phyloP scores from a whole-genome alignment of 2,888 invertebrate genomes.

The Hecatera dysodea region DNA sequence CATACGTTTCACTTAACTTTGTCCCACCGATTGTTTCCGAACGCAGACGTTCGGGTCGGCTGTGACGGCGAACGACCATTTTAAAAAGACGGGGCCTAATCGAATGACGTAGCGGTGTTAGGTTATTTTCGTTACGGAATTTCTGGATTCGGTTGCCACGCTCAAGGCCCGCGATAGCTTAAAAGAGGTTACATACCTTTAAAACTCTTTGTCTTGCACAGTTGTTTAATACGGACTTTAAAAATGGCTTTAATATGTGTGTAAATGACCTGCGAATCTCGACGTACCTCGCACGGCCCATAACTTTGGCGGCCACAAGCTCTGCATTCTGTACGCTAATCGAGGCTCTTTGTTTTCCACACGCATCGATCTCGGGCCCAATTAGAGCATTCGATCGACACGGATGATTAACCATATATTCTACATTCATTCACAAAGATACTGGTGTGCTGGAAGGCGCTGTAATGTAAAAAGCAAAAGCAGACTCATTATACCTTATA shows the following conservation, averaged over 20 bases:
- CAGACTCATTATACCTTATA: background rate
- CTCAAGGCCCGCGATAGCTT: no score
- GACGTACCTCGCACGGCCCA: slow-evolving; percentile 10
- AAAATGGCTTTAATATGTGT: background rate
- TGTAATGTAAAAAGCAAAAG: background rate
- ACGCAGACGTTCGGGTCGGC: no score
- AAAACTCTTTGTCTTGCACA: no score
- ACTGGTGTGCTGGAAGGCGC: slow-evolving; percentile 40
- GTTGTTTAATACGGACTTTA: background rate
- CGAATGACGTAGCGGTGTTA: no score
- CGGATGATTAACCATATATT: slow-evolving; percentile 75
- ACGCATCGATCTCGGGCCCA: slow-evolving; percentile 78
- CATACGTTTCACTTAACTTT: no score
- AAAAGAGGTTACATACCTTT: no score
- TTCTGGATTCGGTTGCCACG: no score
- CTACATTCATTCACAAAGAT: slow-evolving; percentile 64
- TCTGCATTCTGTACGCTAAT: slow-evolving; percentile 57
- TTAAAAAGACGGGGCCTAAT: no score
- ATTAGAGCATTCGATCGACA: slow-evolving; percentile 78
- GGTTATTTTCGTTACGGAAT: no score
- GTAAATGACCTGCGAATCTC: slow-evolving; percentile 20
- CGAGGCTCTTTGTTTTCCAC: slow-evolving; percentile 75
- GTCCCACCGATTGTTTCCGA: no score
- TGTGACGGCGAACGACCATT: no score
- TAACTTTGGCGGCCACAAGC: slow-evolving; percentile 33